Evolutionary conservation across 35 echinoderm and acorn worm genomes (phyloP).

Genomic region (Patiria miniata): DNA sequence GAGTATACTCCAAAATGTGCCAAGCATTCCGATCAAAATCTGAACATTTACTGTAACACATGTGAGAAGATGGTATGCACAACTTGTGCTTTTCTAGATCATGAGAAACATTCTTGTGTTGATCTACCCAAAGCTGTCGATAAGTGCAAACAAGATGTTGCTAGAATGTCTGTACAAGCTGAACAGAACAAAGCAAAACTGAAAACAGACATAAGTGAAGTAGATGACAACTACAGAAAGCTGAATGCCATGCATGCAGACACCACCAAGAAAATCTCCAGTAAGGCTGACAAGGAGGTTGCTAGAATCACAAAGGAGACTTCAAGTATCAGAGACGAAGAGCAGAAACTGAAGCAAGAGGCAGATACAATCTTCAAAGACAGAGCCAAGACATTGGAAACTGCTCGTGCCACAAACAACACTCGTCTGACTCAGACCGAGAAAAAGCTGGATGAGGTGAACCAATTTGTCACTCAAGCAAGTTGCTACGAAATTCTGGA

Average conservation of each 20-base stretch:
- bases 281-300: slow-evolving; percentile 1
- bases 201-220: background rate
- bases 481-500: slow-evolving; percentile 4
- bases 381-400: background rate
- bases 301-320: background rate
- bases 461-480: background rate
- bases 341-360: slow-evolving; percentile 21
- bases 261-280: background rate
- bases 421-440: background rate
- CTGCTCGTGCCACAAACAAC: background rate
- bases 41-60: background rate
- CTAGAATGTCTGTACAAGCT: background rate
- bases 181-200: background rate
- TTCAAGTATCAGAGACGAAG: background rate
- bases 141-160: background rate
- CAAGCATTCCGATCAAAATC: background rate
- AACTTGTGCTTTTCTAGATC: slow-evolving; percentile 8
- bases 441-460: background rate
- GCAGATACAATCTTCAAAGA: background rate
- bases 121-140: background rate
- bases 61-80: slow-evolving; percentile 4
- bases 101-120: background rate
- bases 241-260: background rate
- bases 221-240: background rate
- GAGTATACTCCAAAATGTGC: background rate